Evolutionary conservation across 2,113 vertebrate species (phyloP).

Genomic region (Pedionomus torquatus): DNA sequence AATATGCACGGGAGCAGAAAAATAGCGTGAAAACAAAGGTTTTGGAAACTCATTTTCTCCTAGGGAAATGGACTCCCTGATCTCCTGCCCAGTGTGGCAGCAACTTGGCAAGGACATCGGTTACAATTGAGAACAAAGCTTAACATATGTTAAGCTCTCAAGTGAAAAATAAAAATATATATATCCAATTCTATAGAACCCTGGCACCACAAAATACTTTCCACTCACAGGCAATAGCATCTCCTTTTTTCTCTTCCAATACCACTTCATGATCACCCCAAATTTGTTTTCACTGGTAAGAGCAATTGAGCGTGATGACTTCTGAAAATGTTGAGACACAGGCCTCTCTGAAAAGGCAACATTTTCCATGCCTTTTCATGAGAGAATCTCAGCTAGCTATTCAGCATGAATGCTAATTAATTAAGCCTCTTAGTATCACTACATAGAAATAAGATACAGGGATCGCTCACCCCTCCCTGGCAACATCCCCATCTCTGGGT

Average conservation of each 20-base stretch:
- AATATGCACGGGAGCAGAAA: not conserved
- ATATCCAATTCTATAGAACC: not conserved
- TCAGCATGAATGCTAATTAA: not conserved
- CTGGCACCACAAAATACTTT: not conserved
- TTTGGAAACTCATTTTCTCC: not conserved
- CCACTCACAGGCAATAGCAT: not conserved
- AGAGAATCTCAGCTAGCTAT: not conserved
- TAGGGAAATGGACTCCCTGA: not conserved
- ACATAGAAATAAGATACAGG: not conserved
- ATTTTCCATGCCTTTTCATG: not conserved
- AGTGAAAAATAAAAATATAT: not conserved
- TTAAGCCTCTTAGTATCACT: not conserved
- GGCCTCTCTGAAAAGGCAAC: not conserved
- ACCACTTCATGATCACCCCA: not conserved
- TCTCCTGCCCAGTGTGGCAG: accelerated
- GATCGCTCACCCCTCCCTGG: not conserved
- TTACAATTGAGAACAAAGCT: not conserved
- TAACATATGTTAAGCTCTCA: not conserved
- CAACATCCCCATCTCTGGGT: not conserved
- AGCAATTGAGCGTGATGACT: not conserved
- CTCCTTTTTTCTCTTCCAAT: not conserved
- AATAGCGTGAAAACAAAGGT: not conserved
- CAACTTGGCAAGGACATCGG: not conserved
- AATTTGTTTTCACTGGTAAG: not conserved
- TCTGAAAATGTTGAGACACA: not conserved